Evolutionary conservation across 2,888 invertebrate genomes (phyloP), one percentile per base, ranked within the genome.

Genomic region (Dicyrtomina minuta): DNA sequence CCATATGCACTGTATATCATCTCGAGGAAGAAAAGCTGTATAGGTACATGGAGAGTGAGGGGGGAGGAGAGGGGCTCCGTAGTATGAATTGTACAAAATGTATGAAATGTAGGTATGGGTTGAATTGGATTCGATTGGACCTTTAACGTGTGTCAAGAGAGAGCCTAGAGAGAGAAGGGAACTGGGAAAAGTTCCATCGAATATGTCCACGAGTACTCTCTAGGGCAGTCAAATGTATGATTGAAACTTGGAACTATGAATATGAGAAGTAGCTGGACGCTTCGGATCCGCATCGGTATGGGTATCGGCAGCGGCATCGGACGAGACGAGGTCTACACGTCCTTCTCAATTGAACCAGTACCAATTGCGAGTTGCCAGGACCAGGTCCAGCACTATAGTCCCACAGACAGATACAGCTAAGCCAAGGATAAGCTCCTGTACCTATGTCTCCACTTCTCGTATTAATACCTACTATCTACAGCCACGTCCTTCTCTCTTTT

Each of bases 121-220:
- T 33, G 33, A 33, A 33, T 33, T 33, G 33, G 33, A 33, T 33
- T 33, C 33, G 33, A 33, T 13, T 6, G 51, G 51, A 49, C 46
- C 53, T 72, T 69, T 72, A 72, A 72, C 72, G 72, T 69, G 69
- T 72, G 69, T 72, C 72, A 69, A 66, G 72, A 72, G 72, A 72
- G 69, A 72, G 66, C 39, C 66, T 46, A 39, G 59, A 55, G 59
- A 55, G 68, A 64, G 58, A 67, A 66, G 62, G 58, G 64, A 58
- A 56, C 33, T 33, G 8, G 33, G 8, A 56, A 68, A 71, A 71
- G 65, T 69, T 69, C 41, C 44, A 56, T 46, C 49, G 53, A 69
- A 68, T 71, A 65, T 71, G 69, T 72, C 66, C 64, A 66, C 39
- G 66, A 72, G 69, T 66, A 69, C 55, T 72, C 72, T 72, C 72